Conservation (phyloP, 1,140 invertebrate species). For the Andricus grossulariae region DNA sequence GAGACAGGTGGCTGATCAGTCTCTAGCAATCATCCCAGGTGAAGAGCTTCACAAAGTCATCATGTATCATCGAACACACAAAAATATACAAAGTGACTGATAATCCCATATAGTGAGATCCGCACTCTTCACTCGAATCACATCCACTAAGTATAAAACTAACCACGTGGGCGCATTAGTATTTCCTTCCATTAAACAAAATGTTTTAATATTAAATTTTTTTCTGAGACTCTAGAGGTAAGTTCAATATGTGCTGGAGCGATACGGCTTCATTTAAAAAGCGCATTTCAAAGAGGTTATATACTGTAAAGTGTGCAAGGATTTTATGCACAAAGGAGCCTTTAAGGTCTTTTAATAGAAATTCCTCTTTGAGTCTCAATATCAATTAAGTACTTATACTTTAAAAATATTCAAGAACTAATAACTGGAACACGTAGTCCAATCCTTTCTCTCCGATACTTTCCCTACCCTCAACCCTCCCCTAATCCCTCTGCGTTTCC, state of each 20-base stretch:
- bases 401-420: neutral
- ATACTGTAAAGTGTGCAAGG: neutral
- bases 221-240: neutral
- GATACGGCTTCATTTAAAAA: slow-evolving; percentile 14
- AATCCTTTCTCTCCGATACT: too few relatives aligned
- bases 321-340: neutral
- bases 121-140: too few relatives aligned
- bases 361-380: neutral
- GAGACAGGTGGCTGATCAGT: too few relatives aligned
- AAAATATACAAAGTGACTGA: too few relatives aligned
- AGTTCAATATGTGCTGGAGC: neutral
- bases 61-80: too few relatives aligned
- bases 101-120: too few relatives aligned
- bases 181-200: neutral
- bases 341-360: neutral
- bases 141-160: neutral
- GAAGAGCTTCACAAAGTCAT: too few relatives aligned
- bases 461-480: too few relatives aligned
- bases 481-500: too few relatives aligned
- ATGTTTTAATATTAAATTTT: neutral
- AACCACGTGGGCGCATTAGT: too few relatives aligned
- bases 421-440: too few relatives aligned
- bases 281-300: neutral
- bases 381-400: neutral
- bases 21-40: too few relatives aligned